phyloP scores from a whole-genome alignment of 2,113 vertebrate species.

The Platysteira castanea region DNA sequence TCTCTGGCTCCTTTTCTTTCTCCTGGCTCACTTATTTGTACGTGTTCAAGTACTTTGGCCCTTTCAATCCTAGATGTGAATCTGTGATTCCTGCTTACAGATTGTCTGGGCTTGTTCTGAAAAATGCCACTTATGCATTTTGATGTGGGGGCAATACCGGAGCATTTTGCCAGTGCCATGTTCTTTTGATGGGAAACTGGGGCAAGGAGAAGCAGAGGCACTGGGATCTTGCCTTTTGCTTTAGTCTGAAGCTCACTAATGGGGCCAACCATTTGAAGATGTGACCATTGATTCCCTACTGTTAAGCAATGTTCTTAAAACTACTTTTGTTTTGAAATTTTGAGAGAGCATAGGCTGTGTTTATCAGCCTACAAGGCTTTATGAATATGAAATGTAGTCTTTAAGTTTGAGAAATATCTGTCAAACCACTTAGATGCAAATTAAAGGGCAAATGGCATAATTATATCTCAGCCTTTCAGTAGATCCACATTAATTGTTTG shows the following conservation, averaged over 20 bases:
- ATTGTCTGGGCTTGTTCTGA: background rate
- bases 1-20: background rate
- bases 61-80: background rate
- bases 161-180: background rate
- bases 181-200: background rate
- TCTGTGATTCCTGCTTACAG: background rate
- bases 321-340: background rate
- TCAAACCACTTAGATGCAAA: background rate
- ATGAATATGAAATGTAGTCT: background rate
- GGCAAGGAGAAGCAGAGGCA: background rate
- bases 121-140: background rate
- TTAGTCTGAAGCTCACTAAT: background rate
- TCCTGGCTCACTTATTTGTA: background rate
- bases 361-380: background rate
- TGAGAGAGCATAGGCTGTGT: background rate
- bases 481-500: background rate
- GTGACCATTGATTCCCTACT: background rate
- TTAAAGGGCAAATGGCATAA: background rate
- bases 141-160: rapidly evolving
- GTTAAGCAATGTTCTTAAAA: background rate
- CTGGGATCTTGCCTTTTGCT: background rate
- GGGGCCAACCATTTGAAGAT: background rate
- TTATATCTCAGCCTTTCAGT: background rate
- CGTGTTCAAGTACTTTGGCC: rapidly evolving
- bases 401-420: background rate